Base-by-base conservation (phyloP, 2,888 invertebrate genomes). In the Campoplex nolae region DNA sequence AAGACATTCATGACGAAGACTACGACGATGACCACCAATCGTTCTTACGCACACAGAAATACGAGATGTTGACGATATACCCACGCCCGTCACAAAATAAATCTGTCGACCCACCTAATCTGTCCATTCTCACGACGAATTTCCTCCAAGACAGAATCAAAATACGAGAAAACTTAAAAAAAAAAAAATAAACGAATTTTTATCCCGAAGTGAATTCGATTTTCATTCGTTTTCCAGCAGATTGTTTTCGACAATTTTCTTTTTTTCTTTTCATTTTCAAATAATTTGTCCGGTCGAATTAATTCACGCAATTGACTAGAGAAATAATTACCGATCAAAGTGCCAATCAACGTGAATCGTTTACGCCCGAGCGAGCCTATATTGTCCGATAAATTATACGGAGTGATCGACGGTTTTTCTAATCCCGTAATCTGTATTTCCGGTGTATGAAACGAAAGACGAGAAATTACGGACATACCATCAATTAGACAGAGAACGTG, bases 51-150 rank as follows among this genome's bases (percentile, higher is more conserved):
- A 54, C 58, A 54, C 48, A 76, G 35, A 70, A 35, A 82, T 38
- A 75, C 67, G 65, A 83, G 54, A 58, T 74, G 56, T 28, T 58
- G 56, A 54, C 67, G 80, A 83, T 75, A 83, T 75, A 91, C 88
- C 88, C 89, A 90, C 90, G 90, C 91, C 91, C 90, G 92, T 92
- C 91, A 90, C 90, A 89, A 89, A 90, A 91, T 93, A 93, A 93
- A 93, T 92, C 92, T 92, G 38, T 92, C 93, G 91, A 91, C 92
- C 86, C 88, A 88, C 86, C 90, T 91, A 91, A 93, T 93, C 92
- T 16, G 90, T 62, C 58, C 89, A 89, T 87, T 45, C 35, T 85
- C 84, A 84, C 89, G 86, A 70, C 70, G 45, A 85, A 82, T 76
- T 62, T 54, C 23, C 48, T 81, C 38, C 7, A 32, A n/a, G 51